Conservation (phyloP, 2,113 vertebrate species). For the Chaenogobius annularis region DNA sequence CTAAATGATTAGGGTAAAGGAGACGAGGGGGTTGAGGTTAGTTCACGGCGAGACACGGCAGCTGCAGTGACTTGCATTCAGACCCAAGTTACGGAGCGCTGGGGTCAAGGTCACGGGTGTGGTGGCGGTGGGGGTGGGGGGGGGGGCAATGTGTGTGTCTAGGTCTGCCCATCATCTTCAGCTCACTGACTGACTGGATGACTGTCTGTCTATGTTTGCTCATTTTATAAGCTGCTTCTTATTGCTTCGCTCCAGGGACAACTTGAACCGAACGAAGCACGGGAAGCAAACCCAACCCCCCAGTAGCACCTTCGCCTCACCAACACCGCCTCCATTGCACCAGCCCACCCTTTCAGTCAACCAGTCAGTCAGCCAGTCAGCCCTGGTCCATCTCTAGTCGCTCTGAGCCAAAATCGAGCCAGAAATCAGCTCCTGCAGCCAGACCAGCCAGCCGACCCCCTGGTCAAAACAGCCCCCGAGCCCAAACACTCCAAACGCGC, state of each 20-base stretch:
- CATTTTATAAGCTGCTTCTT: conserved; percentile 72
- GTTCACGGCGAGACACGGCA: conserved; percentile 78
- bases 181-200: conserved; percentile 41
- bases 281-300: conserved; percentile 44
- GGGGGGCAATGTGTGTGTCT: conserved; percentile 28
- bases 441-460: conserved; percentile 42
- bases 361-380: conserved; percentile 28
- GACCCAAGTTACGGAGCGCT: conserved; percentile 74
- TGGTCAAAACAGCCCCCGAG: conserved; percentile 63
- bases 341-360: conserved; percentile 3
- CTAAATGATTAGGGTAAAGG: conserved; percentile 51
- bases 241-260: conserved; percentile 66
- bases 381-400: conserved; percentile 54
- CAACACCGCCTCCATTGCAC: background rate
- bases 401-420: conserved; percentile 54
- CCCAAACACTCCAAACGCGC: conserved; percentile 50
- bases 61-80: conserved; percentile 80
- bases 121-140: conserved; percentile 1
- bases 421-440: conserved; percentile 64
- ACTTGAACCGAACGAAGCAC: conserved; percentile 40
- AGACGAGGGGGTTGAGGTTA: conserved; percentile 67
- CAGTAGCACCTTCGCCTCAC: background rate
- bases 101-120: conserved; percentile 83
- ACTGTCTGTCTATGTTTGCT: conserved; percentile 65
- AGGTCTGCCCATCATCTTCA: conserved; percentile 46